Conservation (phyloP, 2,113 vertebrate species). For the Sterrhoptilus dennistouni region DNA sequence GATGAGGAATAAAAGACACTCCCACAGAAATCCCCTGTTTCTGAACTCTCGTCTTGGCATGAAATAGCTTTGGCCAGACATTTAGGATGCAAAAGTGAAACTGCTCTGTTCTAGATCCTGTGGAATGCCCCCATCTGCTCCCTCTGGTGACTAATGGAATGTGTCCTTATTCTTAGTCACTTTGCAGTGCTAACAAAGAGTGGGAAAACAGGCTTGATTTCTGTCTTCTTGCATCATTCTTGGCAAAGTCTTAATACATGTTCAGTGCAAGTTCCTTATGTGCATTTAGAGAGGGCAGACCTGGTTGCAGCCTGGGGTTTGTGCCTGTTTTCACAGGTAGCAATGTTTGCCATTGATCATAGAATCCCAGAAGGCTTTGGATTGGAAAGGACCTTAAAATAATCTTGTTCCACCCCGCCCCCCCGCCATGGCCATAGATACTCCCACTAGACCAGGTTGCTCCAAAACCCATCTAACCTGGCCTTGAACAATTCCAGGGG, state of each 20-base stretch:
- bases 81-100: neutral
- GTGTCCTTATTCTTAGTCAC: neutral
- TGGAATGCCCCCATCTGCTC: neutral
- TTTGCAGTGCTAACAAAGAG: neutral
- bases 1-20: neutral
- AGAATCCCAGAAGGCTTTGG: neutral
- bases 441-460: neutral
- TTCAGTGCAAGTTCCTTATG: neutral
- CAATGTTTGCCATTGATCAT: neutral
- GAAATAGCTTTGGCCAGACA: neutral
- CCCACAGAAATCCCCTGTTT: neutral
- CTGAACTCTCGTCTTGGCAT: neutral
- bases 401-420: neutral
- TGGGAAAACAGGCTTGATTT: neutral
- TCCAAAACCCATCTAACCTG: neutral
- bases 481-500: neutral
- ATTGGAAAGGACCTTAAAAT: neutral
- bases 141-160: neutral
- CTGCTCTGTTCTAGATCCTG: neutral
- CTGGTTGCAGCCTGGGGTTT: neutral
- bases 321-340: neutral
- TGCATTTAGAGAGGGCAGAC: neutral
- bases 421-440: neutral
- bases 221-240: constrained; percentile 12
- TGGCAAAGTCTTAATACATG: neutral